Base-by-base conservation (phyloP, 2,113 vertebrate species). In the Oncorhynchus mykiss region DNA sequence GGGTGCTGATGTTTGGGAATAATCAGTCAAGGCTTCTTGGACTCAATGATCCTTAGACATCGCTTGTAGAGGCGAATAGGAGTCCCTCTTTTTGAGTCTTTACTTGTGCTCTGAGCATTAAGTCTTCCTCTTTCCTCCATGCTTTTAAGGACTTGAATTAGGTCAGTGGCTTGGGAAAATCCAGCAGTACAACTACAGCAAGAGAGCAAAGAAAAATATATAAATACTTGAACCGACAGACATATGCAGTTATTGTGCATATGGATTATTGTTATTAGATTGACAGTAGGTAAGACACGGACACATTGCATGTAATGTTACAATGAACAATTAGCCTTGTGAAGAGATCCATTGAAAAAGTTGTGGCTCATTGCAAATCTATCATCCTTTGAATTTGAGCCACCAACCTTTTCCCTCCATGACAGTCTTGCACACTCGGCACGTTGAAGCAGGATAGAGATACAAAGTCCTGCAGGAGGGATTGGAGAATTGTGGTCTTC, bases 131-230 rank as follows among this genome's bases (percentile, higher is more conserved):
- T 88, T 71, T 70, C 80, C 48, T 90, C 82, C 51, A 75, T 85
- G 84, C 88, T 87, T 83, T 82, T 87, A 71, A 91, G 83, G 66
- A 80, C 82, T 80, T 69, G 74, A 85, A 88, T 81, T 80, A 91
- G 85, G 80, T 88, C 87, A 84, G 77, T 81, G 60, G 87, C 87
- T 89, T 88, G 80, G 66, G 13, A 77, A 79, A 92, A 86, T 67
- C 81, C 78, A 77, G 76, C 69, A 74, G 76, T 79, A 82, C 89
- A 91, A 51, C 91, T 92, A 64, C 11, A 31, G 45, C 18, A 76
- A 80, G 22, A 27, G 65, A 67, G 7, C 54, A 82, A 77, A 85
- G 39, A 85, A 72, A 85, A 60, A 78, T 25, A 69, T 6, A 64
- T 70, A 73, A 79, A 69, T n/a, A 67, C 70, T 54, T 16, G 51